These are phyloP conservation scores for Agonopterix heracliana DNA, from an alignment of 2,888 invertebrate genomes.

Conservation along the genomic window DNA sequence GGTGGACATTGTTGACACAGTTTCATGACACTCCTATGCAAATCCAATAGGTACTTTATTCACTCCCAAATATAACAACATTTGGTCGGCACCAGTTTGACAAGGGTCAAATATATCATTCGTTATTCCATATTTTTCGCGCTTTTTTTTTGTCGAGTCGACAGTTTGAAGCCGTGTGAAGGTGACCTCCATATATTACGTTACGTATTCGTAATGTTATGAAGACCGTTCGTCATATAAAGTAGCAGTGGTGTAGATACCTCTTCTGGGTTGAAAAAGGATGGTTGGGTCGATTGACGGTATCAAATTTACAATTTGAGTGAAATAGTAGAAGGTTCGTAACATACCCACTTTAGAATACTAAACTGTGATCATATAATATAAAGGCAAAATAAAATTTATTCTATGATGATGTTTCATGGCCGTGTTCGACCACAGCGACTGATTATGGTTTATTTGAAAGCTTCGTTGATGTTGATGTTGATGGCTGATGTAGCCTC, in stretches of 20 bases:
- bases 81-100: constrained; percentile 33
- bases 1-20: constrained; percentile 1
- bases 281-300: too few relatives aligned
- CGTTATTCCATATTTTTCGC: constrained; percentile 46
- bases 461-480: too few relatives aligned
- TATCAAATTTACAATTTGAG: too few relatives aligned
- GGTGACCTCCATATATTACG: constrained; percentile 49
- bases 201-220: constrained; percentile 27
- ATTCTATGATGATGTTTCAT: too few relatives aligned
- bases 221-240: constrained; percentile 27
- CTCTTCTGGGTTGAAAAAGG: too few relatives aligned
- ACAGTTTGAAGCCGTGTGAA: constrained; percentile 24
- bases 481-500: too few relatives aligned
- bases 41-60: constrained; percentile 17
- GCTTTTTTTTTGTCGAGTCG: constrained; percentile 39
- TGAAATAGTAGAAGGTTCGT: too few relatives aligned
- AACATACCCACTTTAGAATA: too few relatives aligned
- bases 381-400: too few relatives aligned
- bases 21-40: constrained; percentile 15
- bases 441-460: too few relatives aligned
- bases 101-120: constrained; percentile 53
- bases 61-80: constrained; percentile 26
- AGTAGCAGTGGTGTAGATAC: constrained; percentile 3
- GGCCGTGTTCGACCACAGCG: too few relatives aligned
- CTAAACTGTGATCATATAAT: too few relatives aligned